Percentiles rank a stretch among this genome's conserved stretches.
phyloP scores from a whole-genome alignment of 2,113 vertebrate genomes.

The Emydura subglobosa region DNA sequence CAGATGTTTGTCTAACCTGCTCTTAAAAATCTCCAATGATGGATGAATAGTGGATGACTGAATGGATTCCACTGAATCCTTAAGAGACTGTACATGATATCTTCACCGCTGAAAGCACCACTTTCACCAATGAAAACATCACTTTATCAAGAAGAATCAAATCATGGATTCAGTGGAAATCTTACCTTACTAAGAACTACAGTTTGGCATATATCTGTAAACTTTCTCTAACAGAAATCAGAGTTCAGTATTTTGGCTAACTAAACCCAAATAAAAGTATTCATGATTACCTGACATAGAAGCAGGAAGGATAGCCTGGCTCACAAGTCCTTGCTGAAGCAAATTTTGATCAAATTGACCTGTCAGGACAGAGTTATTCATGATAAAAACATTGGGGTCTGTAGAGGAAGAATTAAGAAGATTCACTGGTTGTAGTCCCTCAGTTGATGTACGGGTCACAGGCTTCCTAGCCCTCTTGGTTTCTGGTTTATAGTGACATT shows the following conservation, averaged over 20 bases:
- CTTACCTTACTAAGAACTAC: neutral
- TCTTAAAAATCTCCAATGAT: too few species aligned
- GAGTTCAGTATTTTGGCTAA: neutral
- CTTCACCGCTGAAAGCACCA: neutral
- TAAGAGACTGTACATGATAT: neutral
- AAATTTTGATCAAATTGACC: conserved; percentile 92
- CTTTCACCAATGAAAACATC: neutral
- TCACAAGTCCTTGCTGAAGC: conserved; percentile 90
- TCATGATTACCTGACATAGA: conserved; percentile 90
- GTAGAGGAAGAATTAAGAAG: conserved; percentile 82
- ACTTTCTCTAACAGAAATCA: neutral
- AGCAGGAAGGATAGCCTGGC: conserved; percentile 93
- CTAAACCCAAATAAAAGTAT: neutral
- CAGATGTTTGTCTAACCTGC: too few species aligned
- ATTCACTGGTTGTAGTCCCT: conserved; percentile 83
- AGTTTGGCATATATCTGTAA: neutral
- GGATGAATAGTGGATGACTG: too few species aligned
- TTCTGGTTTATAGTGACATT: conserved; percentile 90
- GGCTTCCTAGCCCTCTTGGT: conserved; percentile 85
- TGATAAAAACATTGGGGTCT: conserved; percentile 92
- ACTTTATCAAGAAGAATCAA: neutral
- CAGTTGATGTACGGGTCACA: conserved; percentile 63
- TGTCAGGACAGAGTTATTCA: conserved; percentile 88
- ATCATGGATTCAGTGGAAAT: neutral
- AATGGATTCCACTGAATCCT: neutral